Conservation (phyloP, 2,888 invertebrate genomes). For the Euzophera pinguis region DNA sequence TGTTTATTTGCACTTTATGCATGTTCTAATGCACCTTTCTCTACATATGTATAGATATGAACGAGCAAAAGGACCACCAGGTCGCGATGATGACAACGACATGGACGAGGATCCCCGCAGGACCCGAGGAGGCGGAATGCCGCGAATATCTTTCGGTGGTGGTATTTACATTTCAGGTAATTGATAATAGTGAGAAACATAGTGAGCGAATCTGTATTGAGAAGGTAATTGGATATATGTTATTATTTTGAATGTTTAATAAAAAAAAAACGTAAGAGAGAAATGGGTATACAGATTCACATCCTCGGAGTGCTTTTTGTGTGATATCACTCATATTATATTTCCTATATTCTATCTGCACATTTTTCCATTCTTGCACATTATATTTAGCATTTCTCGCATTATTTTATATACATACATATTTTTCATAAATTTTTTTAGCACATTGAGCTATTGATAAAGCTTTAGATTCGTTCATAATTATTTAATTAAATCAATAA, state of each 20-base stretch:
- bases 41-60: slow-evolving; percentile 95
- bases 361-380: neutral
- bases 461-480: no score
- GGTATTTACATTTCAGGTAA: slow-evolving; percentile 70
- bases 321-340: neutral
- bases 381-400: no score
- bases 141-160: slow-evolving; percentile 58
- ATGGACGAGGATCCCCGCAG: slow-evolving; percentile 88
- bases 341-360: neutral
- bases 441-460: no score
- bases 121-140: slow-evolving; percentile 77
- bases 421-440: no score
- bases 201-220: slow-evolving; percentile 12
- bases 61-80: slow-evolving; percentile 90
- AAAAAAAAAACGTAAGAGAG: neutral
- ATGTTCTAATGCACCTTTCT: no score
- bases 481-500: no score
- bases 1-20: no score
- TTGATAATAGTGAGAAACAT: slow-evolving; percentile 12
- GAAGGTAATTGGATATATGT: neutral
- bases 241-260: neutral
- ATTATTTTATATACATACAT: no score
- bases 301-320: slow-evolving; percentile 11
- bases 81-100: slow-evolving; percentile 92
- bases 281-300: slow-evolving; percentile 11